phyloP scores from a whole-genome alignment of 1,140 invertebrate species.

The Platorchestia sp. region DNA sequence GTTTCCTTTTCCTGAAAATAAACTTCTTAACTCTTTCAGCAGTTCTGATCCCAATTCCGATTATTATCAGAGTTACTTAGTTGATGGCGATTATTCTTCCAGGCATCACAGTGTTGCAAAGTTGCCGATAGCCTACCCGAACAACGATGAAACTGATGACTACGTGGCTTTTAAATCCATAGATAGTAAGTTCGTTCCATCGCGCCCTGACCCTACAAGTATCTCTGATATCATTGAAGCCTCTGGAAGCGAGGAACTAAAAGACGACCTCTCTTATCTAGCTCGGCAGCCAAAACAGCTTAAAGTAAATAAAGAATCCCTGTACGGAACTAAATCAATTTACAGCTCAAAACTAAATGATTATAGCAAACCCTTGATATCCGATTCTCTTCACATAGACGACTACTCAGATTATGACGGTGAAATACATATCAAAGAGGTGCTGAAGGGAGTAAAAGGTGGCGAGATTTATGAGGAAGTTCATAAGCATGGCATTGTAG shows the following conservation, averaged over 20 bases:
- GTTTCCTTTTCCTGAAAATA: not conserved
- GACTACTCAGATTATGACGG: not conserved
- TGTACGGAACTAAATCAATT: slow-evolving; percentile 23
- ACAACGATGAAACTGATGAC: not conserved
- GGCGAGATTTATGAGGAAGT: slow-evolving; percentile 24
- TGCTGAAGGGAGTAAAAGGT: slow-evolving; percentile 17
- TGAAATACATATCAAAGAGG: slow-evolving; percentile 27
- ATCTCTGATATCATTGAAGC: slow-evolving; percentile 14
- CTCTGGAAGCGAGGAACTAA: not conserved
- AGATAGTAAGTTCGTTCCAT: slow-evolving; percentile 16
- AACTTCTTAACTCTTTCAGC: not conserved
- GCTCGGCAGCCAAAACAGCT: not conserved
- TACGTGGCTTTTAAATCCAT: not conserved
- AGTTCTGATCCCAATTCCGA: not conserved
- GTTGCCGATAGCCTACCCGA: not conserved
- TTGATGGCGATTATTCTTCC: not conserved
- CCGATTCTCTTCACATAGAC: not conserved
- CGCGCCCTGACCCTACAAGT: slow-evolving; percentile 17
- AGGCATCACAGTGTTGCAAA: slow-evolving; percentile 6
- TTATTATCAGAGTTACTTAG: not conserved
- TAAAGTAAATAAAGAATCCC: not conserved
- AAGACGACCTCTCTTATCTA: not conserved
- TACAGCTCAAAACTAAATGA: not conserved
- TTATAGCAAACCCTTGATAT: not conserved
- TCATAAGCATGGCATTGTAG: slow-evolving; percentile 22